Conservation (phyloP, 1,140 invertebrate genomes). For the Sitophilus oryzae region DNA sequence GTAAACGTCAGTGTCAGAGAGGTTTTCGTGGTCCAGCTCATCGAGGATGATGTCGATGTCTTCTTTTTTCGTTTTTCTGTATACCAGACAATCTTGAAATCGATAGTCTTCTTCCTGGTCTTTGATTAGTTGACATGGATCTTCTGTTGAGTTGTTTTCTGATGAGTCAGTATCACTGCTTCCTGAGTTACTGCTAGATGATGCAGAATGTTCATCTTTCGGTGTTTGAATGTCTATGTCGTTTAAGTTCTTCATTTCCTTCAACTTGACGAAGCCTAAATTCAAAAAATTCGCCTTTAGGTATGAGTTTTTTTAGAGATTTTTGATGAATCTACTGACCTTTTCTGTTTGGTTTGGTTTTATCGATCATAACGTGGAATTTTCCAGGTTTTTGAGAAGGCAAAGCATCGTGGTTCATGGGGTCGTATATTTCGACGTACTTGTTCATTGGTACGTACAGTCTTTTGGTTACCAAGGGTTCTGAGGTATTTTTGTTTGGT, state of each 20-base stretch:
- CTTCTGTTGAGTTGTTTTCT: not conserved
- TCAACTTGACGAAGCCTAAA: no score
- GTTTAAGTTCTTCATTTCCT: not conserved
- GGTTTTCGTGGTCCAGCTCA: slow-evolving; percentile 21
- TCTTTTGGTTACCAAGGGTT: slow-evolving; percentile 58
- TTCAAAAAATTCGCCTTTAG: no score
- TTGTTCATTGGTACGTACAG: slow-evolving; percentile 63
- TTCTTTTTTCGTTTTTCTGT: slow-evolving; percentile 19
- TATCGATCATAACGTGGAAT: slow-evolving; percentile 57
- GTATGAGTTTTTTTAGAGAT: no score
- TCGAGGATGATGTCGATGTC: slow-evolving; percentile 18
- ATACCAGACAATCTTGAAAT: slow-evolving; percentile 17
- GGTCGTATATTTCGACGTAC: slow-evolving; percentile 66
- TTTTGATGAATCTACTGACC: no score
- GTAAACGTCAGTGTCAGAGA: slow-evolving; percentile 25
- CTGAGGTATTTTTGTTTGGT: slow-evolving; percentile 40
- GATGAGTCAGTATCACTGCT: slow-evolving; percentile 16
- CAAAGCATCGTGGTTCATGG: slow-evolving; percentile 39
- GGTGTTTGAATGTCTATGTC: not conserved
- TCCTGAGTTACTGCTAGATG: slow-evolving; percentile 3
- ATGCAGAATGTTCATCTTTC: slow-evolving; percentile 1
- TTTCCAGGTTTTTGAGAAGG: not conserved
- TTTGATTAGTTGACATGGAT: slow-evolving; percentile 11
- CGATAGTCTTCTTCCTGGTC: slow-evolving; percentile 9
- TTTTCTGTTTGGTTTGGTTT: slow-evolving; percentile 39